phyloP scores from a whole-genome alignment of 2,113 vertebrate genomes.

The Serilophus lunatus region DNA sequence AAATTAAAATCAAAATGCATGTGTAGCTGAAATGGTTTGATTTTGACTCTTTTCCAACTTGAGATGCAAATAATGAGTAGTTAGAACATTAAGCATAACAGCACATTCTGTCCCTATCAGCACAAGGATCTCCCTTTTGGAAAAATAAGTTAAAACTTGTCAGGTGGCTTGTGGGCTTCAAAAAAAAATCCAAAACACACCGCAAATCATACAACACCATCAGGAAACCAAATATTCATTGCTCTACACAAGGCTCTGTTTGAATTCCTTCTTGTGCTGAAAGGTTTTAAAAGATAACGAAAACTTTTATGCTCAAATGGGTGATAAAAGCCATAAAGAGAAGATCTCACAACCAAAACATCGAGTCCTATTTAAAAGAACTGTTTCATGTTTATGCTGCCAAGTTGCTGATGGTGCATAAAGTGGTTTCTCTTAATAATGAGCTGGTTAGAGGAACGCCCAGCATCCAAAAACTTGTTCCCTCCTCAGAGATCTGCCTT shows the following conservation, averaged over 20 bases:
- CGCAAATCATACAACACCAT: neutral
- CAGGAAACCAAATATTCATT: neutral
- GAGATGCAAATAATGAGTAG: neutral
- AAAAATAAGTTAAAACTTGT: neutral
- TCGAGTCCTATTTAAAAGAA: neutral
- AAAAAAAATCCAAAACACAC: neutral
- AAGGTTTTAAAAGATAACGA: neutral
- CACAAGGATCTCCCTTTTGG: neutral
- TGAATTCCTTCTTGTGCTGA: neutral
- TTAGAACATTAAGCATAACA: neutral
- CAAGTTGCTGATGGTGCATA: slow-evolving; percentile 55
- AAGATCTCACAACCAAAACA: slow-evolving; percentile 13
- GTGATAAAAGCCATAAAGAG: neutral
- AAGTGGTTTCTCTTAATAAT: slow-evolving; percentile 49
- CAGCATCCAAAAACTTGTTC: slow-evolving; percentile 39
- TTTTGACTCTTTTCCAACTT: neutral
- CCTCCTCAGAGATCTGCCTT: slow-evolving; percentile 47
- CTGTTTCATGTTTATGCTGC: slow-evolving; percentile 8
- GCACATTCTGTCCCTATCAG: neutral
- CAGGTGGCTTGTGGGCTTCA: neutral
- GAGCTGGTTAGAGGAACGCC: slow-evolving; percentile 30
- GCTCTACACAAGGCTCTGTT: neutral
- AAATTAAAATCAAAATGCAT: neutral
- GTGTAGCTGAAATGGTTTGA: neutral
- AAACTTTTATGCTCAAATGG: neutral